Percentiles rank a stretch among this genome's conserved stretches.
phyloP scores from a whole-genome alignment of 2,113 vertebrate genomes.

The Okapia johnstoni region DNA sequence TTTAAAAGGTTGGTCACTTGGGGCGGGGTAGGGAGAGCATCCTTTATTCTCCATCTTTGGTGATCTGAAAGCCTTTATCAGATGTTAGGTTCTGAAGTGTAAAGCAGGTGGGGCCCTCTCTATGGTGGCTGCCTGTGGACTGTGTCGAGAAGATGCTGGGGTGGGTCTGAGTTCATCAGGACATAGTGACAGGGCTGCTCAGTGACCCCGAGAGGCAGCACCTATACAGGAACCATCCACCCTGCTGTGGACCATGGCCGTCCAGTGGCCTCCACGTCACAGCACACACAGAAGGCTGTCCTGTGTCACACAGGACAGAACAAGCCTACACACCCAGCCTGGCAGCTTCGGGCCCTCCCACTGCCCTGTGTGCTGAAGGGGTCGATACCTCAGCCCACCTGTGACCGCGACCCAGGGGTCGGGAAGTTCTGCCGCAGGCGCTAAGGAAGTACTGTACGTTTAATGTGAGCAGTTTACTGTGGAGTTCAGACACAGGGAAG shows the following conservation, averaged over 20 bases:
- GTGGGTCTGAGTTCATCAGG: background rate
- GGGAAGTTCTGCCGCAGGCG: background rate
- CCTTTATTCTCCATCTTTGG: background rate
- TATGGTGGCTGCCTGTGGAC: background rate
- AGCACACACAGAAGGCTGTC: background rate
- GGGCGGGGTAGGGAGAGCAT: background rate
- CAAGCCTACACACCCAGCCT: background rate
- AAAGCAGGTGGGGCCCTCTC: background rate
- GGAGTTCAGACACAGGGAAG: background rate
- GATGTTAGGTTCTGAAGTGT: background rate
- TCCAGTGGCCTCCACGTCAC: background rate
- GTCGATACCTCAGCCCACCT: background rate
- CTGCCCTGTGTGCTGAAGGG: background rate
- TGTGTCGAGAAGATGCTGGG: background rate
- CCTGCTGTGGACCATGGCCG: background rate
- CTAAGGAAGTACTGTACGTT: background rate
- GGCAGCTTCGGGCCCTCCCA: background rate
- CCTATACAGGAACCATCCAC: background rate
- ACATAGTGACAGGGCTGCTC: background rate
- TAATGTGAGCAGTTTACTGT: background rate
- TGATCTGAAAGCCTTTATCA: background rate
- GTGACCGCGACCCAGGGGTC: background rate
- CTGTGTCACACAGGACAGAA: background rate
- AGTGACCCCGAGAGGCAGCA: fast-evolving
- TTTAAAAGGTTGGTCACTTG: background rate